Base-by-base conservation (phyloP, 2,797 vertebrate species). In the Betta splendens region DNA sequence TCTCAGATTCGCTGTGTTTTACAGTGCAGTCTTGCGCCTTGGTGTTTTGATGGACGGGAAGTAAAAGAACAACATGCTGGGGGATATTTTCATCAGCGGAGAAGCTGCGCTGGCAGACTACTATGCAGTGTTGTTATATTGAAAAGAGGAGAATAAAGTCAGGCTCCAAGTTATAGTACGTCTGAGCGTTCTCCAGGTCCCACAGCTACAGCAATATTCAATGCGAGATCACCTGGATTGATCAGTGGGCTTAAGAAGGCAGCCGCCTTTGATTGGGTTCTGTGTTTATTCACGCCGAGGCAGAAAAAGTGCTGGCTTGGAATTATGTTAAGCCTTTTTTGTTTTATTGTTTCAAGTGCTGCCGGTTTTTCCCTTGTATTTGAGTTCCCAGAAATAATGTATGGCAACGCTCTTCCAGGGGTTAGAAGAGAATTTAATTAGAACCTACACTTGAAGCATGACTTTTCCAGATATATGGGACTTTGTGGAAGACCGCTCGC, bases 401-500 rank as follows among this genome's bases (percentile, higher is more conserved):
- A 15, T 3, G 5, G 16, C 31, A 18, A 29, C 55, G 38, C 29
- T 15, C 37, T 39, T 44, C 48, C 21, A 7, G 53, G 49, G 40
- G 10, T 55, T 58, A 37, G 32, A 53, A 9, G 23, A 43, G 25
- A 47, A 57, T 79, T 74, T 26, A 67, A 76, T 79, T 23, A 64
- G 47, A 54, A 38, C 17, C 46, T 43, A 29, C 32, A 45, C 17
- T 9, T 37, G 17, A 63, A 33, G 28, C 9, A 5, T 3, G 60
- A 64, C 46, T 47, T 59, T 23, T 55, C 5, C 21, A 52, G 66
- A 65, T 21, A 9, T 1, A 3, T 0, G 3, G 36, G 15, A 20
- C 48, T 53, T 40, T 22, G 16, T 25, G 31, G 8, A 15, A 73
- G 56, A 69, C 17, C 28, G 17, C 17, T 33, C 6, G 0, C 12